Evolutionary conservation across 1,140 invertebrate genomes (phyloP).

Genomic region (Brachionus manjavacas): DNA sequence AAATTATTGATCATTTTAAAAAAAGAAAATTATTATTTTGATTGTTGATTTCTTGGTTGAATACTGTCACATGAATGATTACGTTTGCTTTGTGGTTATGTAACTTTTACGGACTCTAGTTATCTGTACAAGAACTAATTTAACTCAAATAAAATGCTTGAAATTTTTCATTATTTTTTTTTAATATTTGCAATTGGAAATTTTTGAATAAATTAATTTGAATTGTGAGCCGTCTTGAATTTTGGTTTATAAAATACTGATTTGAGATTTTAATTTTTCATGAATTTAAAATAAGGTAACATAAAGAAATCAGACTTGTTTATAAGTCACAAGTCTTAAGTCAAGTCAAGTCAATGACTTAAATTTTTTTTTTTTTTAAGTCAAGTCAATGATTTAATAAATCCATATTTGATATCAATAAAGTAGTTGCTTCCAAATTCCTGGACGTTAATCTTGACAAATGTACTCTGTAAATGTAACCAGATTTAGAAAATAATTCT

Average conservation of each 20-base stretch:
- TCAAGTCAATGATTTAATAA: no score
- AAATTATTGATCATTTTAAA: slow-evolving; percentile 37
- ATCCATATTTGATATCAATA: no score
- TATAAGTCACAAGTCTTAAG: no score
- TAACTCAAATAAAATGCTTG: not conserved
- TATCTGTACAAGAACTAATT: not conserved
- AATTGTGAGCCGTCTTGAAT: not conserved
- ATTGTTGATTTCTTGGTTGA: not conserved
- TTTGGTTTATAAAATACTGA: not conserved
- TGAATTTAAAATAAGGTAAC: no score
- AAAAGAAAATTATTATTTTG: not conserved
- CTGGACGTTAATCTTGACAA: no score
- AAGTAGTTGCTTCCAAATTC: no score
- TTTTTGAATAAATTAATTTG: not conserved
- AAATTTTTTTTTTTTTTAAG: no score
- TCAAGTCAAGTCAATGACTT: no score
- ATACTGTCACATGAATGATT: not conserved
- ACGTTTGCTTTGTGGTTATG: not conserved
- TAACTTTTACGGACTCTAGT: not conserved
- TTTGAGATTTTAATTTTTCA: no score
- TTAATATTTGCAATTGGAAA: not conserved
- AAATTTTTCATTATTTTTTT: slow-evolving; percentile 5
- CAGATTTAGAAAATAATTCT: no score
- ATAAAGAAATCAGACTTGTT: no score
- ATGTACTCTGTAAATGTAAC: no score